A percentile compares a stretch with the other conserved stretches of the same genome.
These are phyloP conservation scores for Rhegmatorhina hoffmannsi DNA, from an alignment of 2,113 vertebrate species.

Conservation along the genomic window DNA sequence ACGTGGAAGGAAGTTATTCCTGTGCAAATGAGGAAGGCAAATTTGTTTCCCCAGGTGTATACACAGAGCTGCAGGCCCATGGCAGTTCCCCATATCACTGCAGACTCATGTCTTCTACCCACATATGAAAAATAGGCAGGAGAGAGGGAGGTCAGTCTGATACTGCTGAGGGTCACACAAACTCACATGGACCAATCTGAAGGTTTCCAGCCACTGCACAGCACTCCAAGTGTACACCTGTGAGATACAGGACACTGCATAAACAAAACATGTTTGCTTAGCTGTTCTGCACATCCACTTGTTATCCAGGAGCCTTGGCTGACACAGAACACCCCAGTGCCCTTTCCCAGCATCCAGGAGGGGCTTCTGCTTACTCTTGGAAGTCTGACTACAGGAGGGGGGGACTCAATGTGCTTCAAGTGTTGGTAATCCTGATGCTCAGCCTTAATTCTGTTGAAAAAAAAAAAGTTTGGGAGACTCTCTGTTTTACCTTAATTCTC, in stretches of 20 bases:
- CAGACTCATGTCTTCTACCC: neutral
- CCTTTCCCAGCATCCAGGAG: neutral
- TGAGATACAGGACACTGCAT: neutral
- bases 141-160: neutral
- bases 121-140: neutral
- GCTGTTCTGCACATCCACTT: slow-evolving; percentile 8
- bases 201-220: neutral
- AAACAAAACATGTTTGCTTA: neutral
- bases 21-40: neutral
- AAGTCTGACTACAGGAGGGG: neutral
- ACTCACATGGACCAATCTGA: rapidly evolving
- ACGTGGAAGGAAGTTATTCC: rapidly evolving
- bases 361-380: neutral
- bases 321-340: neutral
- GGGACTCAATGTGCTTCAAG: neutral
- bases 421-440: neutral
- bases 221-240: neutral
- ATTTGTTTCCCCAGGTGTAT: neutral
- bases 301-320: neutral
- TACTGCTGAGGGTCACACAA: neutral
- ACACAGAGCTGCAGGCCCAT: rapidly evolving
- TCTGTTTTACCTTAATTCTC: neutral
- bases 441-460: neutral
- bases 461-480: neutral
- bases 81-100: neutral